Conservation (phyloP, 1,140 invertebrate genomes). For the Bathynomus jamesi region DNA sequence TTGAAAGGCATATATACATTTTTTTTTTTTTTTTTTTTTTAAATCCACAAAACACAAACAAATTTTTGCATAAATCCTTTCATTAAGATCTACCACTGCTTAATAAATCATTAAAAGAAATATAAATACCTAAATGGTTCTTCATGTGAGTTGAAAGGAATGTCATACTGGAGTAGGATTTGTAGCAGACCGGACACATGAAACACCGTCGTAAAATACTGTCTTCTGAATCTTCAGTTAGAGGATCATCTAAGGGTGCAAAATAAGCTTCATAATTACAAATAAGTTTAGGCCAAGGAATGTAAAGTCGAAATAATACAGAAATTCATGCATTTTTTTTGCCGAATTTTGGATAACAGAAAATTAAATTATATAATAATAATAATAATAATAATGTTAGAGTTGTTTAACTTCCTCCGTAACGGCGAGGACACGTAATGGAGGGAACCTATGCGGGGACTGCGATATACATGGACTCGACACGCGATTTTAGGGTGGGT, state of each 20-base stretch:
- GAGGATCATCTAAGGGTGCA: slow-evolving; percentile 5
- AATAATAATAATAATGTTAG: too few relatives aligned
- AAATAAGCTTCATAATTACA: not conserved
- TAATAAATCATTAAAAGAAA: too few relatives aligned
- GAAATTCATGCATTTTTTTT: not conserved
- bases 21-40: too few relatives aligned
- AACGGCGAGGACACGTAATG: not conserved
- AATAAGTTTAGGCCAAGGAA: not conserved
- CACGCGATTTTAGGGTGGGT: too few relatives aligned
- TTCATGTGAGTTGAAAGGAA: slow-evolving; percentile 4
- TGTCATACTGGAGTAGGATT: not conserved
- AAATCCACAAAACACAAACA: too few relatives aligned
- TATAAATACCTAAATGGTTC: too few relatives aligned
- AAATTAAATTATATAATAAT: not conserved
- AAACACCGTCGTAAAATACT: slow-evolving; percentile 14
- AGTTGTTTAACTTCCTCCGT: too few relatives aligned
- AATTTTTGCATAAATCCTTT: too few relatives aligned
- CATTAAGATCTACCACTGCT: too few relatives aligned
- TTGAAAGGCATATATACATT: too few relatives aligned
- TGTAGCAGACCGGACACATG: slow-evolving; percentile 11
- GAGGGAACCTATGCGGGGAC: too few relatives aligned
- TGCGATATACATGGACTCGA: too few relatives aligned
- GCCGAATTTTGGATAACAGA: not conserved
- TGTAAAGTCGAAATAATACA: not conserved
- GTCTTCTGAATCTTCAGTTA: not conserved